phyloP scores from a whole-genome alignment of 2,888 invertebrate species.

The Tridacna gigas region DNA sequence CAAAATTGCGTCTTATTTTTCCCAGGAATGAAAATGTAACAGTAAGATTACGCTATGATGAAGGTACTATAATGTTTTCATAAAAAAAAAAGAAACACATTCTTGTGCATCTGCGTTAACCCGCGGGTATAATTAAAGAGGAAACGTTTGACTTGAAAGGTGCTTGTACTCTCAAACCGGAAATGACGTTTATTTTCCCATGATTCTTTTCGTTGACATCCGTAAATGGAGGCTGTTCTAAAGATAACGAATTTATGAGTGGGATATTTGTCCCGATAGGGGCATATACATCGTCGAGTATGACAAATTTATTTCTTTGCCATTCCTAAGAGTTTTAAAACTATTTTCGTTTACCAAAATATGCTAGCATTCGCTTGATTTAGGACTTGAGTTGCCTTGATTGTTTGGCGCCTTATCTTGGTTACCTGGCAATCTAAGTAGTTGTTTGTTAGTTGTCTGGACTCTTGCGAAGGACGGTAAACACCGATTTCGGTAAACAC shows the following conservation, averaged over 20 bases:
- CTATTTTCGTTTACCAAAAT: slow-evolving; percentile 3
- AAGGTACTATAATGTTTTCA: neutral
- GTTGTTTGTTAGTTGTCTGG: neutral
- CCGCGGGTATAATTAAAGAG: slow-evolving; percentile 6
- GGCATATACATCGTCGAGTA: slow-evolving; percentile 19
- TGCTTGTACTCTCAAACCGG: slow-evolving; percentile 4
- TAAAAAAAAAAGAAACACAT: neutral
- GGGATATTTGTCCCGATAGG: slow-evolving; percentile 32
- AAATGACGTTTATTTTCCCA: slow-evolving; percentile 28
- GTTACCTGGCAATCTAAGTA: neutral
- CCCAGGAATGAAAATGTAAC: no score
- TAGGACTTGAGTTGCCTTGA: neutral
- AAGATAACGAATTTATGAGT: slow-evolving; percentile 34
- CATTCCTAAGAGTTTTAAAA: slow-evolving; percentile 12
- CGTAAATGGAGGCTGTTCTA: slow-evolving; percentile 21
- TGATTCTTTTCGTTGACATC: slow-evolving; percentile 12
- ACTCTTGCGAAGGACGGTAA: neutral
- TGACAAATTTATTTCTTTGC: slow-evolving; percentile 33
- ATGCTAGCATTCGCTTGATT: slow-evolving; percentile 1
- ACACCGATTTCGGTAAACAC: neutral
- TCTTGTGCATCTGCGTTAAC: neutral
- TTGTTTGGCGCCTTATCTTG: neutral
- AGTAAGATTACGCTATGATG: no score
- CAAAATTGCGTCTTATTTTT: no score
- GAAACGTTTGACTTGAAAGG: slow-evolving; percentile 1